Percentiles rank a stretch among this genome's conserved stretches.
Conservation (phyloP, 2,888 invertebrate genomes). For the Hemithea aestivaria region DNA sequence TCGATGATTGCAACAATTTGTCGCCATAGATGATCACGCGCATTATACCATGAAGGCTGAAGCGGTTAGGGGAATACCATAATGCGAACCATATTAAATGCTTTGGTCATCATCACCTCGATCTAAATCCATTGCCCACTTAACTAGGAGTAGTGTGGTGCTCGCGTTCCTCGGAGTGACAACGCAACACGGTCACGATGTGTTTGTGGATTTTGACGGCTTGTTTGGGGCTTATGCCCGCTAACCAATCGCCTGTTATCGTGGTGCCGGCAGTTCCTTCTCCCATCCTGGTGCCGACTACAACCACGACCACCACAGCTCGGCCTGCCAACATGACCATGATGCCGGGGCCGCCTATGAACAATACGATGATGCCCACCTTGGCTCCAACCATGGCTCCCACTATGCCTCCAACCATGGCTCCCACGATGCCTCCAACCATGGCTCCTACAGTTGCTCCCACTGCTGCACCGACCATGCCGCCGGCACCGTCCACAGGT, state of each 20-base stretch:
- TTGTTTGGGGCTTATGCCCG: conserved; percentile 64
- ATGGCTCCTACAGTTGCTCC: conserved; percentile 24
- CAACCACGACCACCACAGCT: conserved; percentile 34
- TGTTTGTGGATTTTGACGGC: conserved; percentile 74
- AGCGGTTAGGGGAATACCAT: conserved; percentile 72
- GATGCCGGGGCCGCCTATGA: conserved; percentile 9
- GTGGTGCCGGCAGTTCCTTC: conserved; percentile 58
- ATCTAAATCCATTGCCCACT: conserved; percentile 25
- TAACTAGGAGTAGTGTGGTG: conserved; percentile 11
- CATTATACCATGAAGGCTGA: conserved; percentile 74
- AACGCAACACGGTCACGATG: conserved; percentile 44
- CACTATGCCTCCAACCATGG: conserved; percentile 26
- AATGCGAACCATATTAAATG: conserved; percentile 65
- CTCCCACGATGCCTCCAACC: conserved; percentile 14
- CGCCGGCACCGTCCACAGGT: conserved; percentile 39
- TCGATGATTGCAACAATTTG: conserved; percentile 71
- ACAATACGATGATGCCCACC: conserved; percentile 2
- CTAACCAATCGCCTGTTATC: conserved; percentile 49
- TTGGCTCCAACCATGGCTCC: conserved; percentile 16
- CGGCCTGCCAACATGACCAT: conserved; percentile 8
- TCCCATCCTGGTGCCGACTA: conserved; percentile 61
- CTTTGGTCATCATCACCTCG: conserved; percentile 41
- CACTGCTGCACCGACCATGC: conserved; percentile 19
- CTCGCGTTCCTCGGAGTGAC: conserved; percentile 13
- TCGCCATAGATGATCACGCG: conserved; percentile 56